Base-by-base conservation (phyloP, 2,113 vertebrate genomes). In the Melospiza melodia region DNA sequence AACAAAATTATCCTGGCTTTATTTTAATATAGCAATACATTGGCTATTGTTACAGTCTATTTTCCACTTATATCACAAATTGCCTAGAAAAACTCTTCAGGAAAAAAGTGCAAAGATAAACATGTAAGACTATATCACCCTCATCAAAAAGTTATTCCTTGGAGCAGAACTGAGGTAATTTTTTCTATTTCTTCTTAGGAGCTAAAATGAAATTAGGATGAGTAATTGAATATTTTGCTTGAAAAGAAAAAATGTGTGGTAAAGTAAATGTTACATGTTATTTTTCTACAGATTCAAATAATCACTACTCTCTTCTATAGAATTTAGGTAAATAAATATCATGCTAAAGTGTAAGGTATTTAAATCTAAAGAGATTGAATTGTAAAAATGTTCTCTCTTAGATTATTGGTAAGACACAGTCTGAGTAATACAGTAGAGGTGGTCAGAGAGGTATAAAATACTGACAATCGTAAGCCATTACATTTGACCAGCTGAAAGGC, bases 281-380 rank as follows among this genome's bases (percentile, higher is more conserved):
- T 94, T 91, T 90, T 89, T 68, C 43, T 86, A 43, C 37, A n/a
- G 10, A 58, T 67, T 89, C 37, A 74, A 37, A 93, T 73, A 69
- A 77, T 58, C 17, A 58, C 4, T 71, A 44, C 52, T 87, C 25
- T 90, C 6, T 84, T 89, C 35, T 89, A 46, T 58, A 57, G 21
- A 73, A 57, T 83, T 52, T 54, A 76, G 37, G 55, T 83, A 85
- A 83, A 82, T 67, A 84, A 83, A 85, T 86, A 31, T 76, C 74
- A 86, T 75, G 30, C 19, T 81, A n/a, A 58, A 71, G 22, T 81
- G 59, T 33, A 92, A 51, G 10, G 11, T 91, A 74, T 46, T 84
- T 87, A 61, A 75, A 61, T 82, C 30, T 75, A 44, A 90, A 74
- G 37, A 92, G 44, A 23, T 4, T 31, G 8, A 41, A 77, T 22